Evolutionary conservation across 2,888 invertebrate species (phyloP), one percentile per base, ranked within the genome.

Genomic region (Sinhomidia bicolor): DNA sequence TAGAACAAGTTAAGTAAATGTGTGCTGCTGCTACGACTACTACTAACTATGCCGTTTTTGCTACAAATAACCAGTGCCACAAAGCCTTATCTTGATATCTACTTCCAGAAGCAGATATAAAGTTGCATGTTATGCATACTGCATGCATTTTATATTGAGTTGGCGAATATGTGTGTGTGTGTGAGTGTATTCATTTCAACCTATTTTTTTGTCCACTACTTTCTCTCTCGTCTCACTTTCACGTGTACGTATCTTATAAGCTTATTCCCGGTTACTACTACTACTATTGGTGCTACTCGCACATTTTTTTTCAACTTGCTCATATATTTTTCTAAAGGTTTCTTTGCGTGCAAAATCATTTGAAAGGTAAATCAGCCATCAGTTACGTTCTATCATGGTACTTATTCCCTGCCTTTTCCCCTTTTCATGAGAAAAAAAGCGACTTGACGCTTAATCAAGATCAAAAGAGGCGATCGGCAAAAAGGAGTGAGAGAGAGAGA

Each of bases 311-410:
- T 7, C 47, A 14, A 2, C 14, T 17, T 57, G 51, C 14, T 32
- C 44, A 14, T 41, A 20, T 82, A 79, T 84, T 84, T 82, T 81
- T 85, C 80, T 89, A 76, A 81, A 81, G 89, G 71, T 85, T 89
- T 89, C 89, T 90, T 90, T 65, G 90, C 90, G 90, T 90, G 90
- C 85, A 85, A 85, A 85, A 76, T 88, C 32, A 88, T 88, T 90
- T 83, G 88, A 82, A 85, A 90, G 81, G 89, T 85, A 89, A 88
- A 89, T 89, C 88, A 88, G 88, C 88, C 88, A 90, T 88, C 90
- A 85, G 85, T 86, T 85, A 81, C 81, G 57, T 65, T 88, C 81
- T 86, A 83, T 81, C 88, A 82, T 83, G 47, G 29, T 87, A 85
- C 84, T 88, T 80, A 71, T 85, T 85, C 68, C 87, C 44, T 68